Conservation (phyloP, 2,888 invertebrate species). For the Altica lythri region DNA sequence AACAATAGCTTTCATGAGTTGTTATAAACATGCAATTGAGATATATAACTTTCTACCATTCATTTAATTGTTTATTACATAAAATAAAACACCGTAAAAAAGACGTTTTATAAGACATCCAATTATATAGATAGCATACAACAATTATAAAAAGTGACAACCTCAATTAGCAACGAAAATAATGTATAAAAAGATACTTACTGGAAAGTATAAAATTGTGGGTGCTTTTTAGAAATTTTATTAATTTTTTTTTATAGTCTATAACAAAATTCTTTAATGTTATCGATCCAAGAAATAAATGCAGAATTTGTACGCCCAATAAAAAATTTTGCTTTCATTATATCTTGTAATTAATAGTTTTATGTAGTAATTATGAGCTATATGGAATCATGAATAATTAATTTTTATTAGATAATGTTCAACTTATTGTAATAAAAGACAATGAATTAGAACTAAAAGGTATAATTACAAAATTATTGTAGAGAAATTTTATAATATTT, state of each 20-base stretch:
- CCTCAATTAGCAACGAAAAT: no score
- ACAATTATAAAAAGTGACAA: no score
- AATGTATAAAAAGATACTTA: no score
- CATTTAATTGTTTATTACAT: no score
- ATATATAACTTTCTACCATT: no score
- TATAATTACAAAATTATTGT: conserved; percentile 6
- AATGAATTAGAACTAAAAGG: conserved; percentile 3
- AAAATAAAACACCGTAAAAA: no score
- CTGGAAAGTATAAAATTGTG: conserved; percentile 2
- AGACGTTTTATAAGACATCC: no score
- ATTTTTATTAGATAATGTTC: conserved; percentile 8
- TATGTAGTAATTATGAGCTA: conserved; percentile 4
- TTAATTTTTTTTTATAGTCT: background rate
- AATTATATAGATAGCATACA: no score
- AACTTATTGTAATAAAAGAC: conserved; percentile 9
- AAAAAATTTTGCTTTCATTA: conserved; percentile 8
- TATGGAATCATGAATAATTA: conserved; percentile 8
- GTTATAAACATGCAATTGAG: no score
- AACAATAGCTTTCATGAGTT: no score
- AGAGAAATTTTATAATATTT: no score
- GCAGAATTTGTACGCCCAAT: background rate
- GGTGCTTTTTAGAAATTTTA: background rate
- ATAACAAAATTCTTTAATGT: background rate
- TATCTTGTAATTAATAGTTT: conserved; percentile 3
- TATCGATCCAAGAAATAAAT: background rate